These are phyloP conservation scores for Chrysomela aeneicollis DNA, from an alignment of 2,888 invertebrate species.

Conservation along the genomic window DNA sequence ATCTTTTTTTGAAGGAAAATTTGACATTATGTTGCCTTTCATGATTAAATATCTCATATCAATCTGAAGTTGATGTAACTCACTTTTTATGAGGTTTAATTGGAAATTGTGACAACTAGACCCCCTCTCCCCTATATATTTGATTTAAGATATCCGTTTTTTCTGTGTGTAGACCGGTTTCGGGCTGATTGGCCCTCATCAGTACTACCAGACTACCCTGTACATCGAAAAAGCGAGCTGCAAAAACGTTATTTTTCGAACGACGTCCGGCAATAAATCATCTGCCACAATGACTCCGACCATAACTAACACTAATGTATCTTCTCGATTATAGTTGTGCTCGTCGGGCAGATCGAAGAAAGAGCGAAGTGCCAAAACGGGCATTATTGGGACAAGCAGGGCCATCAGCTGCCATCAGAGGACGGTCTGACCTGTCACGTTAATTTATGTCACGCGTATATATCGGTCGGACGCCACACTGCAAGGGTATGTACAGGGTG, in stretches of 20 bases:
- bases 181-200: too few relatives aligned
- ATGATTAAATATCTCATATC: too few relatives aligned
- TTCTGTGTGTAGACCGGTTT: too few relatives aligned
- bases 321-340: constrained; percentile 58
- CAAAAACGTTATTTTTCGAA: constrained; percentile 4
- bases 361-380: constrained; percentile 25
- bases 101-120: too few relatives aligned
- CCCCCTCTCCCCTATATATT: too few relatives aligned
- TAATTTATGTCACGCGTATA: constrained; percentile 47
- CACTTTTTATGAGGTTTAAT: too few relatives aligned
- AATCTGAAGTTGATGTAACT: too few relatives aligned
- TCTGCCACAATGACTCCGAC: constrained; percentile 55
- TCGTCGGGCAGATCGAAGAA: constrained; percentile 51
- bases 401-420: constrained; percentile 38
- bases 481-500: too few relatives aligned
- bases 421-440: constrained; percentile 49
- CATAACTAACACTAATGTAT: constrained; percentile 61
- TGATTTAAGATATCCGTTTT: too few relatives aligned
- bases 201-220: not conserved
- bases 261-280: constrained; percentile 53
- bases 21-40: too few relatives aligned
- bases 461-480: constrained; percentile 39
- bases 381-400: constrained; percentile 21
- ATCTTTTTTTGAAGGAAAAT: too few relatives aligned
- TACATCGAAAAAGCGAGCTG: not conserved